phyloP scores from a whole-genome alignment of 2,113 vertebrate genomes.

The Bungarus multicinctus region DNA sequence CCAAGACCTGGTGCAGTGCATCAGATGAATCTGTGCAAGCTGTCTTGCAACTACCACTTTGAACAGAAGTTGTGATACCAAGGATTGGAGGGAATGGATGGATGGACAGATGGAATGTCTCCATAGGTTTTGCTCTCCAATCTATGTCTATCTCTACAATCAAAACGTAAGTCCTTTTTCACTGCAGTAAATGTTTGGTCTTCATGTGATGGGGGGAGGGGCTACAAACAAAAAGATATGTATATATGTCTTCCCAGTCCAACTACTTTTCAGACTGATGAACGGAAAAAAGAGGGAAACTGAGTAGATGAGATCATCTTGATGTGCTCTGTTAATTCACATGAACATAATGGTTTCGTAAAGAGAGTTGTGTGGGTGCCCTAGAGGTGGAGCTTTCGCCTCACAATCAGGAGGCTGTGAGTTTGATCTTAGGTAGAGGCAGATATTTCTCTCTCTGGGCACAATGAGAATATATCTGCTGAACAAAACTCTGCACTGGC shows the following conservation, averaged over 20 bases:
- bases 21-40: background rate
- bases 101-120: background rate
- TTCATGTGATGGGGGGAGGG: background rate
- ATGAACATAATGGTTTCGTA: background rate
- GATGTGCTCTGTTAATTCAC: background rate
- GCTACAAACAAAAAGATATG: background rate
- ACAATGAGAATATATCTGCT: no score
- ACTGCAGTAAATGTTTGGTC: background rate
- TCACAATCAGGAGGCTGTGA: no score
- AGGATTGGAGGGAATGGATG: background rate
- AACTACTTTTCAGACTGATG: background rate
- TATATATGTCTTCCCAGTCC: no score
- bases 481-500: no score
- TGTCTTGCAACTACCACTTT: background rate
- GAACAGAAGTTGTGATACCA: background rate
- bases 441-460: no score
- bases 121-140: background rate
- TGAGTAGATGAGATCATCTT: background rate
- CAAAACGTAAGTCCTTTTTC: background rate
- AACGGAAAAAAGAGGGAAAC: background rate
- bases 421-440: no score
- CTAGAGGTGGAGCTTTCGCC: no score
- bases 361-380: no score
- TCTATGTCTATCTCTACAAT: background rate
- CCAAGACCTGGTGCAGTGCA: background rate